Conservation (phyloP, 1,140 invertebrate genomes). For the Drosophila orosa region DNA sequence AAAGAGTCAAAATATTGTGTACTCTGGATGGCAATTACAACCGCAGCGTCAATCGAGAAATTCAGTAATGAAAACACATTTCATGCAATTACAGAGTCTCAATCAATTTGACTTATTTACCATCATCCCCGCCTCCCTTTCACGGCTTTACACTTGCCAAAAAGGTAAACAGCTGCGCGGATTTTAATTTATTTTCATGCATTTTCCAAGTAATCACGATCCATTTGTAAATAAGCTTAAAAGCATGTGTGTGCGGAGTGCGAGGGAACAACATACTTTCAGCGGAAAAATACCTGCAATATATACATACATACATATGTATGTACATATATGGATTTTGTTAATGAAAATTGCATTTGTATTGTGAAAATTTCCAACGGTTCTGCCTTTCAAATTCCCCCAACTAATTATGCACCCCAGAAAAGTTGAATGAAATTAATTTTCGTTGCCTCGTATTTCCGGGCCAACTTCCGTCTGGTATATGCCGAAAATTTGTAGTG, state of each 20-base stretch:
- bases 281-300: conserved; percentile 16
- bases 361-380: conserved; percentile 16
- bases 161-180: conserved; percentile 32
- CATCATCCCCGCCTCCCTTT: too few species aligned
- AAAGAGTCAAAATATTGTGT: conserved; percentile 30
- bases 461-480: conserved; percentile 13
- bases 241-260: not conserved
- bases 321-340: conserved; percentile 15
- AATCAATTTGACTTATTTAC: conserved; percentile 54
- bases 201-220: conserved; percentile 38
- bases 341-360: conserved; percentile 35
- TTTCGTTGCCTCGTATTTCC: conserved; percentile 16
- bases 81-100: conserved; percentile 33
- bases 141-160: not conserved
- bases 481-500: conserved; percentile 41
- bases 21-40: conserved; percentile 17
- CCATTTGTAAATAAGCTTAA: conserved; percentile 44
- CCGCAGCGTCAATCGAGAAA: conserved; percentile 21
- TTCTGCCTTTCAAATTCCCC: conserved; percentile 21
- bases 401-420: conserved; percentile 54
- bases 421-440: conserved; percentile 53
- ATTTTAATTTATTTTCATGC: conserved; percentile 51
- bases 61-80: conserved; percentile 31
- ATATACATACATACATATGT: not conserved
- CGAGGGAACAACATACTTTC: conserved; percentile 34